These are phyloP conservation scores for Molossus molossus DNA, from an alignment of 2,797 vertebrate genomes.

Conservation along the genomic window DNA sequence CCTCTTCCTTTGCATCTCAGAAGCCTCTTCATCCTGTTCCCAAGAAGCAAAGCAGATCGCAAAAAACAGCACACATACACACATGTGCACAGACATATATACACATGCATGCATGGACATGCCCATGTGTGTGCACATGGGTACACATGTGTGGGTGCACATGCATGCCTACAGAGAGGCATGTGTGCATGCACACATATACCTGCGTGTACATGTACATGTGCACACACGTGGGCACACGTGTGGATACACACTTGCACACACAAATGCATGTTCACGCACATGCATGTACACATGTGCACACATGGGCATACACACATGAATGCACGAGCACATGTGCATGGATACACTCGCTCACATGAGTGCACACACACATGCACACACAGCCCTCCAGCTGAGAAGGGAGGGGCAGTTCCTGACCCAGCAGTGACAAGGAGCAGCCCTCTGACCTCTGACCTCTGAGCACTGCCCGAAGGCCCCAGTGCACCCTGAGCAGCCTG, in stretches of 20 bases:
- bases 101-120: not conserved
- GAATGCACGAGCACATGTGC: not conserved
- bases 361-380: not conserved
- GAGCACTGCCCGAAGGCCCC: not conserved
- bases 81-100: not conserved
- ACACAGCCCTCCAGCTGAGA: not conserved
- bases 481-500: not conserved
- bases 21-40: not conserved
- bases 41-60: not conserved
- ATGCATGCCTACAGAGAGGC: no score
- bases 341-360: not conserved
- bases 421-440: not conserved
- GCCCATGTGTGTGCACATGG: no score
- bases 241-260: no score
- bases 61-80: not conserved
- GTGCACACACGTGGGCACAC: not conserved
- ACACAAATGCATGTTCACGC: not conserved
- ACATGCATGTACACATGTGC: no score
- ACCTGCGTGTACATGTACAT: rapidly evolving
- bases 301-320: not conserved
- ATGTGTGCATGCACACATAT: no score
- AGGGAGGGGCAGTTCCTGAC: not conserved
- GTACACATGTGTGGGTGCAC: no score
- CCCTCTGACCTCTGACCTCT: not conserved
- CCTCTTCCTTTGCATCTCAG: not conserved